A percentile compares a stretch with the other conserved stretches of the same genome.
phyloP scores from a whole-genome alignment of 2,888 invertebrate species.

The Aleiodes leptofemur region DNA sequence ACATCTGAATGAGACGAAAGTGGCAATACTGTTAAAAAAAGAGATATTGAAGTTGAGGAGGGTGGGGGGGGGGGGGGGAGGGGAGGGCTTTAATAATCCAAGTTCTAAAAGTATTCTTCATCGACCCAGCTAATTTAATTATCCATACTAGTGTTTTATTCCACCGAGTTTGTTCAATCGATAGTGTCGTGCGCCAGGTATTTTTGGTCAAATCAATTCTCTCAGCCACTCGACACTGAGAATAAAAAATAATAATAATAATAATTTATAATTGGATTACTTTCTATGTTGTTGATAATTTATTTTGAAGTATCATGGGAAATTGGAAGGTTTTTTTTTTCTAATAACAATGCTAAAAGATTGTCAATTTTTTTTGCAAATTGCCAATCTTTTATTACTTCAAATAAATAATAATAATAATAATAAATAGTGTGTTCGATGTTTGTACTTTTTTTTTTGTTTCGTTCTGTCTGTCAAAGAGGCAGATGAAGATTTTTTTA shows the following conservation, averaged over 20 bases:
- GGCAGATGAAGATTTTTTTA: background rate
- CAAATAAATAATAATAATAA: slow-evolving; percentile 20
- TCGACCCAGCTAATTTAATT: slow-evolving; percentile 47
- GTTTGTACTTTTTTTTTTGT: slow-evolving; percentile 7
- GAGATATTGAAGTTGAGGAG: slow-evolving; percentile 5
- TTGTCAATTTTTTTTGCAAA: too few relatives aligned
- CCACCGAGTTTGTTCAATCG: slow-evolving; percentile 42
- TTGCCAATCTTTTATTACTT: too few relatives aligned
- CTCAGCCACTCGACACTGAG: background rate
- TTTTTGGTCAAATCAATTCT: slow-evolving; percentile 35
- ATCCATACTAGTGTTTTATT: slow-evolving; percentile 45
- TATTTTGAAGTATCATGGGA: too few relatives aligned
- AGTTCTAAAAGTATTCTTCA: slow-evolving; percentile 45
- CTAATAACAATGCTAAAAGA: too few relatives aligned
- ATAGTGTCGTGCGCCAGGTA: slow-evolving; percentile 36
- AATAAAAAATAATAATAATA: slow-evolving; percentile 16
- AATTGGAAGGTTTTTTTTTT: too few relatives aligned
- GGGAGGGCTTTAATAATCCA: slow-evolving; percentile 34
- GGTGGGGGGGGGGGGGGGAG: too few relatives aligned
- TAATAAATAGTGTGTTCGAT: slow-evolving; percentile 19
- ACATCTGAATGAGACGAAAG: background rate
- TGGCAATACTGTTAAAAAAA: slow-evolving; percentile 15
- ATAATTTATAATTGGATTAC: too few relatives aligned
- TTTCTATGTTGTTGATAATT: too few relatives aligned
- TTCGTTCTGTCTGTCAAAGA: background rate